Conservation (phyloP, 92 coral and sea anemone genomes). For the Heteractis magnifica region DNA sequence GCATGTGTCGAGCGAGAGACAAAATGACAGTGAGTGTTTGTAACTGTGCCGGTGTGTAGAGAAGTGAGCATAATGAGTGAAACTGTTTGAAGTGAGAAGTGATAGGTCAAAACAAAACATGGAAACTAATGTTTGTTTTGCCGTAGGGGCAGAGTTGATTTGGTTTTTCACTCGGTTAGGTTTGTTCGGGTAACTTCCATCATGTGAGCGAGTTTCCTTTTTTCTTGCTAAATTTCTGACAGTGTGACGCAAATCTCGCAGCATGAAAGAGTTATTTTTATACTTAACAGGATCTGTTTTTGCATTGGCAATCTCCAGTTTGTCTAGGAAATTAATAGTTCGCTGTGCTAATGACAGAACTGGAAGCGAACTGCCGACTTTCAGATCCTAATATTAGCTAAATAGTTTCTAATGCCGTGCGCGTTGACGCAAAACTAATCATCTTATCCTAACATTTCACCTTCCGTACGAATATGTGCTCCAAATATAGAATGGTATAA, state of each 20-base stretch:
- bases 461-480: neutral
- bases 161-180: too few species aligned
- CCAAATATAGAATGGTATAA: too few species aligned
- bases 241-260: neutral
- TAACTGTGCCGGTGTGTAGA: too few species aligned
- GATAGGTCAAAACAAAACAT: too few species aligned
- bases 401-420: neutral
- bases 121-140: neutral
- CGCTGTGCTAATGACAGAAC: neutral
- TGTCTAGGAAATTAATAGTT: neutral
- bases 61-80: too few species aligned
- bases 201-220: neutral
- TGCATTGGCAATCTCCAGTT: constrained; percentile 6
- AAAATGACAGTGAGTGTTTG: neutral
- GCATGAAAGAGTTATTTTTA: neutral
- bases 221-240: neutral
- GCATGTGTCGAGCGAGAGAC: neutral
- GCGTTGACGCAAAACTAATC: too few species aligned
- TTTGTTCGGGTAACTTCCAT: neutral
- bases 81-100: too few species aligned
- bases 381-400: neutral
- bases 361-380: neutral
- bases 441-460: too few species aligned
- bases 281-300: neutral
- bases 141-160: neutral